phyloP scores from a whole-genome alignment of 1,140 invertebrate species.

The Drosophila gunungcola region DNA sequence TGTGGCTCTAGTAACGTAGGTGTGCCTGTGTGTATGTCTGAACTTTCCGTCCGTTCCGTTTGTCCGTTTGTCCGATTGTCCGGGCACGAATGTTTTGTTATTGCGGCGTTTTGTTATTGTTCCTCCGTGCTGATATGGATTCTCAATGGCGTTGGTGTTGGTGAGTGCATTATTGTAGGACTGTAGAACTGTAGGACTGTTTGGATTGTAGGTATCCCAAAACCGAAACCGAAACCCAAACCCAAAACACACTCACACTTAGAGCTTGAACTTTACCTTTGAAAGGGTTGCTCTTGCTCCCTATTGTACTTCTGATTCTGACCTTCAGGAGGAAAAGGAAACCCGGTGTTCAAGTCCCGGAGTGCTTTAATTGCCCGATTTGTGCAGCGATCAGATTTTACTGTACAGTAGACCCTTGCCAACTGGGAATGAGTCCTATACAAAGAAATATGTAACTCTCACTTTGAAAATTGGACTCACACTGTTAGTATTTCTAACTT shows the following conservation, averaged over 20 bases:
- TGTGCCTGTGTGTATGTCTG: constrained; percentile 55
- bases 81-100: constrained; percentile 61
- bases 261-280: constrained; percentile 28
- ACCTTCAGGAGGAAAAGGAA: constrained; percentile 35
- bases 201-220: constrained; percentile 30
- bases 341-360: constrained; percentile 13
- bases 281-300: constrained; percentile 29
- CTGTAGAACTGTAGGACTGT: constrained; percentile 3
- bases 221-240: constrained; percentile 10
- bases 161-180: constrained; percentile 31
- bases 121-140: constrained; percentile 72
- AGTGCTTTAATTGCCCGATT: constrained; percentile 22
- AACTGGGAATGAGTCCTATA: not conserved
- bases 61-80: constrained; percentile 52
- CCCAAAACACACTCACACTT: constrained; percentile 9
- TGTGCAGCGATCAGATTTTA: not conserved
- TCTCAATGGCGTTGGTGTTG: constrained; percentile 42
- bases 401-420: not conserved
- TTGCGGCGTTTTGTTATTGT: constrained; percentile 56
- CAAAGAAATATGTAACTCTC: too few relatives aligned
- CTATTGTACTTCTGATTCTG: constrained; percentile 21
- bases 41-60: constrained; percentile 45
- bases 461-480: too few relatives aligned
- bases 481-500: too few relatives aligned
- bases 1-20: constrained; percentile 25